Evolutionary conservation across 1,140 invertebrate genomes (phyloP).

Genomic region (Triops cancriformis): DNA sequence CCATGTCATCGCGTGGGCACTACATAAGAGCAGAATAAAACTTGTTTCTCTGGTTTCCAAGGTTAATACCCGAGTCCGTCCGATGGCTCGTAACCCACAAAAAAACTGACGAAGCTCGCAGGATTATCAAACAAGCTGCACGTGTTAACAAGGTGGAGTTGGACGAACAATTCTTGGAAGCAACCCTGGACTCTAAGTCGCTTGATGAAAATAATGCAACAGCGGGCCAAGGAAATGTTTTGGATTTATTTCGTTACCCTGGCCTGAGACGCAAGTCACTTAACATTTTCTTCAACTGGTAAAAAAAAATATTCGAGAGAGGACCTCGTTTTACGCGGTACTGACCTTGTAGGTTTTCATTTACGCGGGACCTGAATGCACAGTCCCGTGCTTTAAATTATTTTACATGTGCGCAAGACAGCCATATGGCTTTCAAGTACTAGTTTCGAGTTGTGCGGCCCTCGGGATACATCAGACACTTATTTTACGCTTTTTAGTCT

Average conservation of each 20-base stretch:
- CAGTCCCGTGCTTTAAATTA: too few relatives aligned
- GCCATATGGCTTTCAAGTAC: too few relatives aligned
- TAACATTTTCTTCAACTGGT: slow-evolving; percentile 70
- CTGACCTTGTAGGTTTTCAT: too few relatives aligned
- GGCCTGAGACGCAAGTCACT: slow-evolving; percentile 60
- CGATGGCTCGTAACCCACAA: slow-evolving; percentile 41
- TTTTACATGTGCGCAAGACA: too few relatives aligned
- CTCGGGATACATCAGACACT: too few relatives aligned
- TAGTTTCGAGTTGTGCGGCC: too few relatives aligned
- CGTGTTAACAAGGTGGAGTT: slow-evolving; percentile 39
- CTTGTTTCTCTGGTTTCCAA: slow-evolving; percentile 36
- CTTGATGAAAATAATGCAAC: neutral
- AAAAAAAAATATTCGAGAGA: slow-evolving; percentile 37
- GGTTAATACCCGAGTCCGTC: slow-evolving; percentile 42
- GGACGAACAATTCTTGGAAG: neutral
- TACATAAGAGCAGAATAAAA: neutral
- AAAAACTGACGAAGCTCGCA: slow-evolving; percentile 37
- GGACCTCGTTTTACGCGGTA: neutral
- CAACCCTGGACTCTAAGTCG: neutral
- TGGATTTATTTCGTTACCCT: slow-evolving; percentile 61
- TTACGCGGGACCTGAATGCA: too few relatives aligned
- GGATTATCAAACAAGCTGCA: slow-evolving; percentile 33
- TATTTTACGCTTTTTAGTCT: too few relatives aligned
- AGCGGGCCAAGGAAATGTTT: slow-evolving; percentile 34
- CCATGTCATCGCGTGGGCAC: neutral